These are phyloP conservation scores for Steinernema carpocapsae DNA, from an alignment of 2,888 invertebrate genomes.

Conservation along the genomic window DNA sequence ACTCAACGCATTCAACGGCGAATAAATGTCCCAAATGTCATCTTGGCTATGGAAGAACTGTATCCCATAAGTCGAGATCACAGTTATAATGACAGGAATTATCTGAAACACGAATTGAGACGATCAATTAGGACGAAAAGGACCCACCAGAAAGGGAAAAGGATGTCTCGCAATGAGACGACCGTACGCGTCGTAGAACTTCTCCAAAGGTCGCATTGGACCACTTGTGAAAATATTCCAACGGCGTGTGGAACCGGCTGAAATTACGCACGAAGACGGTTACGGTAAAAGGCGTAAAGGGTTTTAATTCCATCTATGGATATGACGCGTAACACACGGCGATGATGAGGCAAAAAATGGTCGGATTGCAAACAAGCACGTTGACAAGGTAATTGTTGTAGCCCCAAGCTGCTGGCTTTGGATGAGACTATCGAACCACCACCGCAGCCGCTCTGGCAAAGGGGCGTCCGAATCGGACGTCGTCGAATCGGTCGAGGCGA, in stretches of 20 bases:
- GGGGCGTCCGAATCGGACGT: background rate
- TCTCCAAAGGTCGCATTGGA: conserved; percentile 60
- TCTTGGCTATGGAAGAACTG: conserved; percentile 61
- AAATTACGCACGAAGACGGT: background rate
- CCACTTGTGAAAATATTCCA: conserved; percentile 33
- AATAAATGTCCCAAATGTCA: conserved; percentile 68
- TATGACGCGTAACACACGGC: too few relatives aligned
- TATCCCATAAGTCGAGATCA: conserved; percentile 61
- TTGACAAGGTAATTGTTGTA: too few relatives aligned
- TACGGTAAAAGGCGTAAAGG: background rate
- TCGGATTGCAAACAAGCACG: too few relatives aligned
- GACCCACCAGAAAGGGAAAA: conserved; percentile 62
- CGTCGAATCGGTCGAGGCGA: conserved; percentile 12
- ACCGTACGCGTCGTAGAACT: conserved; percentile 61
- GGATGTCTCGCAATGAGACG: conserved; percentile 60
- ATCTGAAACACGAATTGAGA: conserved; percentile 48
- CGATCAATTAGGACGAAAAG: conserved; percentile 4
- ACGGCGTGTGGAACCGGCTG: conserved; percentile 11
- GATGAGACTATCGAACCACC: background rate
- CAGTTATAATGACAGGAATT: conserved; percentile 57
- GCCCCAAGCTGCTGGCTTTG: too few relatives aligned
- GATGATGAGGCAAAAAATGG: too few relatives aligned
- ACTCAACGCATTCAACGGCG: conserved; percentile 61
- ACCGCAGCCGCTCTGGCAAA: background rate
- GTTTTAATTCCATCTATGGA: background rate